Percentiles rank a stretch among this genome's conserved stretches.
Conservation (phyloP, 2,113 vertebrate genomes). For the Lycaon pictus region DNA sequence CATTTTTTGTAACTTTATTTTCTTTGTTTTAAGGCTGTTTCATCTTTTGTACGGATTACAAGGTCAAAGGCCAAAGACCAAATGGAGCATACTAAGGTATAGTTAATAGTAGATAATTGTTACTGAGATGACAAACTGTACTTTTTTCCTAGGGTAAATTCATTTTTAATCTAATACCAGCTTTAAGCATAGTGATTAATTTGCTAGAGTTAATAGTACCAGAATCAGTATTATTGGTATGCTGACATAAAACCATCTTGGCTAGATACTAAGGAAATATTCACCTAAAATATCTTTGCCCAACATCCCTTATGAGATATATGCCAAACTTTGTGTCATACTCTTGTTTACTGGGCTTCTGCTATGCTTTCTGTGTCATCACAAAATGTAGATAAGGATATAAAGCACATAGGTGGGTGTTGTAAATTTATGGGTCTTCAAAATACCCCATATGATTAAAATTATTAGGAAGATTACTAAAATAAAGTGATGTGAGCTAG, state of each 20-base stretch:
- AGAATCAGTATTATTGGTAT: neutral
- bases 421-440: neutral
- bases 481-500: neutral
- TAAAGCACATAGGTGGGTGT: neutral
- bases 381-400: neutral
- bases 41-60: conserved; percentile 82
- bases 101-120: neutral
- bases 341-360: neutral
- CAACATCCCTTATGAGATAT: neutral
- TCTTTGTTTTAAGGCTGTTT: conserved; percentile 78
- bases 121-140: conserved; percentile 22
- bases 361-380: neutral
- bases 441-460: neutral
- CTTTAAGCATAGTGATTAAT: neutral
- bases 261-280: neutral
- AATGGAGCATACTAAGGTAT: conserved; percentile 75
- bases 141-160: conserved; percentile 23
- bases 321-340: neutral
- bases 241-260: neutral
- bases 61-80: conserved; percentile 86
- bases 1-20: conserved; percentile 6
- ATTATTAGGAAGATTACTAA: neutral
- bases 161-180: conserved; percentile 6
- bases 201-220: neutral
- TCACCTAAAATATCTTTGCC: neutral